Evolutionary conservation across 2,113 vertebrate genomes (phyloP), one percentile per base, ranked within the genome.

Genomic region (Struthidea cinerea): DNA sequence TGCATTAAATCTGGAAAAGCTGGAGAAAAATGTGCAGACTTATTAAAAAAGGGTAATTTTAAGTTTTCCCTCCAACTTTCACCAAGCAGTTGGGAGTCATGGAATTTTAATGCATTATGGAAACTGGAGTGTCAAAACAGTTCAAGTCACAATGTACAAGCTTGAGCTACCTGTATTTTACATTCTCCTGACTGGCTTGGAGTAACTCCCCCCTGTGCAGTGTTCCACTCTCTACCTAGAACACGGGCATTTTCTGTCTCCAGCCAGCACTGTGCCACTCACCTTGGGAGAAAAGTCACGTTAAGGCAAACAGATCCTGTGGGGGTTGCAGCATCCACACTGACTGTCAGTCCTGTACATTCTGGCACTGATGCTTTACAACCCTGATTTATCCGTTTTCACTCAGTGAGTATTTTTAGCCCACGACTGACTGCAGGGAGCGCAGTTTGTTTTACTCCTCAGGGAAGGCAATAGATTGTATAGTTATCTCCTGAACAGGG

Each of bases 401-500:
- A 90, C 37, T 41, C 69, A 33, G 9, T 27, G 64, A 69, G 32
- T 6, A 26, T 20, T 50, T 63, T 33, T 35, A 33, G 27, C 15
- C 41, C 74, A 90, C 7, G 53, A 87, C 67, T 33, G 84, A 85
- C 84, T 94, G 84, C 65, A 96, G 81, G 84, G 50, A 94, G 93
- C 69, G 98, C 82, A 96, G 98, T 96, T 96, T 96, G 68, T 71
- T 97, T 97, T 97, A 97, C 98, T 98, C 98, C 98, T 97, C 98
- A 98, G 98, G 98, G 98, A 98, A 98, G 98, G 98, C 98, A 98
- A 98, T 98, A 98, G 98, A 98, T 98, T 98, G 98, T 98, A 98
- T 98, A 98, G 98, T 98, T 98, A 98, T 98, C 98, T 98, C 98
- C 98, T 96, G 93, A 98, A 98, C 97, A 98, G 98, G 98, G 98